Conservation (phyloP, 35 echinoderm and acorn worm genomes). For the Anneissia japonica region DNA sequence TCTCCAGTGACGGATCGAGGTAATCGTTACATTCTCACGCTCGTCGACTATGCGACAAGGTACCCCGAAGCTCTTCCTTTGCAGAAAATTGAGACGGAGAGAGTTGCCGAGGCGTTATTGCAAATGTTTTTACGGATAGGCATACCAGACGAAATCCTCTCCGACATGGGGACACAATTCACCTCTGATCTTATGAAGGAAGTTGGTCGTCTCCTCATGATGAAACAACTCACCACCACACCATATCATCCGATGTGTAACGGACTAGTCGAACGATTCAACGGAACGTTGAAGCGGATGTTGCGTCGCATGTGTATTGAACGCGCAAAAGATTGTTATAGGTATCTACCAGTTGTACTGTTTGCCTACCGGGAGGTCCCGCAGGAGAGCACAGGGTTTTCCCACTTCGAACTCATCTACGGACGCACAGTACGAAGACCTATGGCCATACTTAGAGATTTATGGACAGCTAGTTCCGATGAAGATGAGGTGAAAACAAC, state of each 20-base stretch:
- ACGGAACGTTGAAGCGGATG: slow-evolving; percentile 41
- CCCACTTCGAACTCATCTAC: slow-evolving; percentile 50
- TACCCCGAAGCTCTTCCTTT: slow-evolving; percentile 57
- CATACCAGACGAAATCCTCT: slow-evolving; percentile 37
- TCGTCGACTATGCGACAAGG: slow-evolving; percentile 46
- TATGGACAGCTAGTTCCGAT: slow-evolving; percentile 27
- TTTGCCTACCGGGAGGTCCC: slow-evolving; percentile 64
- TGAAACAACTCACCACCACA: slow-evolving; percentile 37
- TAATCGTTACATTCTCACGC: slow-evolving; percentile 50
- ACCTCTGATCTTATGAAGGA: slow-evolving; percentile 57
- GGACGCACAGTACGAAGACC: slow-evolving; percentile 53
- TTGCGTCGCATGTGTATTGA: slow-evolving; percentile 36
- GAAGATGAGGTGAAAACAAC: slow-evolving; percentile 42
- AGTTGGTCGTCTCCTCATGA: background rate
- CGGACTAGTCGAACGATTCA: slow-evolving; percentile 38
- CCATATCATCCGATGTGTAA: slow-evolving; percentile 63
- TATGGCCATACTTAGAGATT: slow-evolving; percentile 26
- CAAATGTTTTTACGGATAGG: slow-evolving; percentile 39
- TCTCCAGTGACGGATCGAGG: slow-evolving; percentile 32
- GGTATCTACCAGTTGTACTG: slow-evolving; percentile 30
- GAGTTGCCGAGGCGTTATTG: slow-evolving; percentile 48
- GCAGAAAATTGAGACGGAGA: slow-evolving; percentile 19
- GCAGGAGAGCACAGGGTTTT: slow-evolving; percentile 29
- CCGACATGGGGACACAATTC: slow-evolving; percentile 61
- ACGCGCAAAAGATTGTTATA: slow-evolving; percentile 39